Evolutionary conservation across 2,113 vertebrate species (phyloP).

Genomic region (Lepisosteus osseus): DNA sequence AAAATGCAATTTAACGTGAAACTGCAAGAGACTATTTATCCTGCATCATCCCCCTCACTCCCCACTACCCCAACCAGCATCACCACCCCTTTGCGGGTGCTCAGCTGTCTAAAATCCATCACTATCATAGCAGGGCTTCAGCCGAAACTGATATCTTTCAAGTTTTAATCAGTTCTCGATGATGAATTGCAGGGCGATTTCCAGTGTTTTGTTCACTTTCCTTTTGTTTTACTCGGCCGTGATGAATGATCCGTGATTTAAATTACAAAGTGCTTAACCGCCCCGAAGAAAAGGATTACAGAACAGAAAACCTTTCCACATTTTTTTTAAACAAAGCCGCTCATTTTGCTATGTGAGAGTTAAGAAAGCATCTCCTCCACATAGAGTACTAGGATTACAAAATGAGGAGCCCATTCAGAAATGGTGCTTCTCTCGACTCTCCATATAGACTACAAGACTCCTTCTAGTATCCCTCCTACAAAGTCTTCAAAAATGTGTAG

Average conservation of each 20-base stretch:
- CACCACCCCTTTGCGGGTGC: neutral
- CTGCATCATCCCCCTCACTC: neutral
- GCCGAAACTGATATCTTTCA: conserved; percentile 6
- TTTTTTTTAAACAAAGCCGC: neutral
- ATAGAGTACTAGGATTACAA: conserved; percentile 1
- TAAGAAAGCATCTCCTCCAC: neutral
- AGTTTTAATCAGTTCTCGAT: conserved; percentile 9
- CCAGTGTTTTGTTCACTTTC: neutral
- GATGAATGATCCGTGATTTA: conserved; percentile 7
- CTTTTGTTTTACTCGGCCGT: neutral
- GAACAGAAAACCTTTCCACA: neutral
- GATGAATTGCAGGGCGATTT: conserved; percentile 1
- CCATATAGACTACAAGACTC: too few species aligned
- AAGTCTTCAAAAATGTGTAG: too few species aligned
- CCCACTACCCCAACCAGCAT: neutral
- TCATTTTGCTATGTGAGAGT: neutral
- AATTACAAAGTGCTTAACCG: conserved; percentile 3
- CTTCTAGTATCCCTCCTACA: too few species aligned
- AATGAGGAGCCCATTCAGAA: neutral
- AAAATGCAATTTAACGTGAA: neutral
- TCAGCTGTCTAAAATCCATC: conserved; percentile 20
- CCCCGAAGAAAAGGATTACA: neutral
- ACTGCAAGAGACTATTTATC: neutral
- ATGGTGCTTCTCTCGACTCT: too few species aligned
- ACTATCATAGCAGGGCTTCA: conserved; percentile 1